phyloP scores from a whole-genome alignment of 2,113 vertebrate species.

The Mobula hypostoma region DNA sequence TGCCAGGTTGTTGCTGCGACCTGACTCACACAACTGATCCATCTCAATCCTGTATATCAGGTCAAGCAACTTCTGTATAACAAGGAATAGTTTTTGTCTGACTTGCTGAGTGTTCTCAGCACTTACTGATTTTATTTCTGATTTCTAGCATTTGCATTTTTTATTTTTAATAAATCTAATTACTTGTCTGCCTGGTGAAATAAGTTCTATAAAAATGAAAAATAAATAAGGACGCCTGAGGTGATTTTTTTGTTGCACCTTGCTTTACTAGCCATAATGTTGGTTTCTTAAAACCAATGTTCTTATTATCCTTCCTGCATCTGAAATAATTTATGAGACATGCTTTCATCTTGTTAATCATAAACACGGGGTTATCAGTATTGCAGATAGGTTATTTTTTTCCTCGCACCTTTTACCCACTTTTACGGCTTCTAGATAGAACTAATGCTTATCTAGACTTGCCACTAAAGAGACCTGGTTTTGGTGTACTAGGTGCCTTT shows the following conservation, averaged over 20 bases:
- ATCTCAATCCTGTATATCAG: too few relatives aligned
- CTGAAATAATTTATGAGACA: not conserved
- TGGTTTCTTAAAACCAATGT: not conserved
- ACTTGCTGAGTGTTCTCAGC: too few relatives aligned
- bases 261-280: too few relatives aligned
- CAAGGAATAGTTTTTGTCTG: too few relatives aligned
- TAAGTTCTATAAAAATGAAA: not conserved
- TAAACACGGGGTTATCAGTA: constrained; percentile 5
- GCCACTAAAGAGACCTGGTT: not conserved
- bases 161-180: not conserved
- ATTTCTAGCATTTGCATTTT: too few relatives aligned
- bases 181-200: not conserved
- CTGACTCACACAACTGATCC: too few relatives aligned
- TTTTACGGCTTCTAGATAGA: not conserved
- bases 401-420: not conserved
- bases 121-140: too few relatives aligned
- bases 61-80: too few relatives aligned
- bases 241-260: not conserved
- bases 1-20: too few relatives aligned
- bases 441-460: not conserved
- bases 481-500: not conserved
- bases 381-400: not conserved
- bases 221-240: not conserved
- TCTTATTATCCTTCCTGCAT: not conserved
- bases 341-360: not conserved